These are phyloP conservation scores for Pseudonaja textilis DNA, from an alignment of 2,113 vertebrate genomes.

Conservation along the genomic window DNA sequence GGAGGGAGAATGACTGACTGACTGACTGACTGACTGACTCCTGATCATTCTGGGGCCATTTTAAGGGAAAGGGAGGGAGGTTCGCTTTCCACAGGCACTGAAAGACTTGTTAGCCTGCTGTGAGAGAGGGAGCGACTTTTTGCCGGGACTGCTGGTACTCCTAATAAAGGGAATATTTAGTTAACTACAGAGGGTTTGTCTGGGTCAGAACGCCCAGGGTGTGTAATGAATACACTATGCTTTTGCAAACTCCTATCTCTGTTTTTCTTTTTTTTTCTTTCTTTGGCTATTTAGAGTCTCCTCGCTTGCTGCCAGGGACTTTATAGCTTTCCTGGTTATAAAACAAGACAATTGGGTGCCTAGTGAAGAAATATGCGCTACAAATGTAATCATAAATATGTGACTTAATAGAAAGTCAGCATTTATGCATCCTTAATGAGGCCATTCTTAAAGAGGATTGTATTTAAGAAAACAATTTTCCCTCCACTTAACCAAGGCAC, in stretches of 20 bases:
- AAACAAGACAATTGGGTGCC: not conserved
- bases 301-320: not conserved
- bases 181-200: too few relatives aligned
- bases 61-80: too few relatives aligned
- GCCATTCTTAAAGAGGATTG: not conserved
- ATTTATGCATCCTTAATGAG: not conserved
- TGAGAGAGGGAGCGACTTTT: too few relatives aligned
- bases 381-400: not conserved
- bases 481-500: not conserved
- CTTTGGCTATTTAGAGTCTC: not conserved
- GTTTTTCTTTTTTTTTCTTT: not conserved
- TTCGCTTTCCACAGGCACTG: too few relatives aligned
- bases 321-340: not conserved
- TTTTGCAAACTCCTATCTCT: not conserved
- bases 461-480: not conserved
- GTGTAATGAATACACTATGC: not conserved
- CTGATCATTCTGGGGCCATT: too few relatives aligned
- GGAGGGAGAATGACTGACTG: too few relatives aligned
- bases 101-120: too few relatives aligned
- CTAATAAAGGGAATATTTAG: too few relatives aligned
- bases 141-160: too few relatives aligned
- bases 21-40: too few relatives aligned
- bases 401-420: not conserved
- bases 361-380: not conserved
- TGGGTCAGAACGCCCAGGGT: not conserved